These are phyloP conservation scores for Palythoa grandis DNA, from an alignment of 92 coral and sea anemone genomes.

Conservation along the genomic window DNA sequence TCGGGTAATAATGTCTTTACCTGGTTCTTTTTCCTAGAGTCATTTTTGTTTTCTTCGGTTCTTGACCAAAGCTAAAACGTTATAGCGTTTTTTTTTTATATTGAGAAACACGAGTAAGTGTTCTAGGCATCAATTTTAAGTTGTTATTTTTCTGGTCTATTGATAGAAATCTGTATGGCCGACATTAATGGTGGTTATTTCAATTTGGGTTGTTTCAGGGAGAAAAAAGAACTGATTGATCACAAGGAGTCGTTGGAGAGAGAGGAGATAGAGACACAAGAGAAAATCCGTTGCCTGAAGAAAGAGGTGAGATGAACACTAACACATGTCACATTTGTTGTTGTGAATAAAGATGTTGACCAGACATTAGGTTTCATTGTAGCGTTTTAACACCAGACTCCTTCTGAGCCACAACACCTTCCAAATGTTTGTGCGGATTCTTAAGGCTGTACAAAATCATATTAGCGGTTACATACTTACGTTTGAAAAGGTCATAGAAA, in stretches of 20 bases:
- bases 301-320: conserved; percentile 31
- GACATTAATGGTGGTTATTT: neutral
- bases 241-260: conserved; percentile 47
- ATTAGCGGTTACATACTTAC: no score
- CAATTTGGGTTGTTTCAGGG: conserved; percentile 15
- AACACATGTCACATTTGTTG: no score
- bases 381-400: no score
- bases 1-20: neutral
- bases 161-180: neutral
- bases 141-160: no score
- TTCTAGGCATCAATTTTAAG: no score
- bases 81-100: no score
- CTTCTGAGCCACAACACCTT: no score
- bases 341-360: no score
- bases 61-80: neutral
- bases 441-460: no score
- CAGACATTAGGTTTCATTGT: no score
- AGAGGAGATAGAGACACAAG: conserved; percentile 36
- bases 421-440: no score
- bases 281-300: conserved; percentile 40
- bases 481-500: neutral
- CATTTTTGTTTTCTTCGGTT: neutral
- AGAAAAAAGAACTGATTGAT: conserved; percentile 46
- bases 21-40: neutral
- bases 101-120: neutral